A percentile compares a stretch with the other conserved stretches of the same genome.
These are phyloP conservation scores for Pedionomus torquatus DNA, from an alignment of 2,113 vertebrate genomes.

Conservation along the genomic window DNA sequence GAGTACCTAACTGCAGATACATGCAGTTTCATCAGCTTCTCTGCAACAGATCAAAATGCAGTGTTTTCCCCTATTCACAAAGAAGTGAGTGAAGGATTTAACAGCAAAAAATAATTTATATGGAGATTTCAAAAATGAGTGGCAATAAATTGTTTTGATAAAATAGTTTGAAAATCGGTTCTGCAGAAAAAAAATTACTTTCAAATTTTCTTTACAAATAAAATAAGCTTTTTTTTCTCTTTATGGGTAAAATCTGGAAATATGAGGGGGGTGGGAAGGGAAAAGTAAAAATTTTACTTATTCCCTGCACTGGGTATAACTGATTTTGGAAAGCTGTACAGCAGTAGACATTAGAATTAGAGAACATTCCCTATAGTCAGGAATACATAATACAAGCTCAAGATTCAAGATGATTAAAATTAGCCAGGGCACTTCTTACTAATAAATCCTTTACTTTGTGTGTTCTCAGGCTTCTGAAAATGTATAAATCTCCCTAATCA, in stretches of 20 bases:
- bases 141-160: neutral
- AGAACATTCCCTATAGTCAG: neutral
- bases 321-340: neutral
- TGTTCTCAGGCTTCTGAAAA: conserved; percentile 25
- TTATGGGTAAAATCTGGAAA: neutral
- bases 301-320: neutral
- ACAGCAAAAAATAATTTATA: neutral
- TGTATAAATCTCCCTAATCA: conserved; percentile 26
- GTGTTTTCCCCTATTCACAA: neutral
- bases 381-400: conserved; percentile 8
- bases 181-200: neutral
- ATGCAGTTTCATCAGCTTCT: neutral
- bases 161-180: neutral
- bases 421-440: neutral
- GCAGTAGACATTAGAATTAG: neutral
- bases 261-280: neutral
- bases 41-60: neutral
- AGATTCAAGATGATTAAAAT: conserved; percentile 25
- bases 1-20: conserved; percentile 9
- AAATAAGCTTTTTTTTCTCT: neutral
- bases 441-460: conserved; percentile 5
- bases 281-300: neutral
- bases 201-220: neutral
- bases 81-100: neutral
- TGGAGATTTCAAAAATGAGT: conserved; percentile 9